Percentiles rank a stretch among this genome's conserved stretches.
Conservation (phyloP, 1,140 invertebrate species). For the Sycophila sp. region DNA sequence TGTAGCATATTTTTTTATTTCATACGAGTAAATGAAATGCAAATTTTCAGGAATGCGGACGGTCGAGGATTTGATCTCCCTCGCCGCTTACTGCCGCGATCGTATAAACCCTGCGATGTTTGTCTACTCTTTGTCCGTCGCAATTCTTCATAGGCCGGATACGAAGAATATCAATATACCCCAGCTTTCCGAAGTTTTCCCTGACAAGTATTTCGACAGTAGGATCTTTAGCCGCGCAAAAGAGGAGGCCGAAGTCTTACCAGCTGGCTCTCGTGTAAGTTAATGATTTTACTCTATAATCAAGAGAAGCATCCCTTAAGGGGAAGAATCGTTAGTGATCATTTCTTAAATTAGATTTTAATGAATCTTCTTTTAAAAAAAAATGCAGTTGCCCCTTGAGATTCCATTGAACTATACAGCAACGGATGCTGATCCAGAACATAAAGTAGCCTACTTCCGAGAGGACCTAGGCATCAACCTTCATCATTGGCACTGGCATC, state of each 20-base stretch:
- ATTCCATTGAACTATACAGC: conserved; percentile 81
- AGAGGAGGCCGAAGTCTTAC: conserved; percentile 73
- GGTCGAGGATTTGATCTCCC: conserved; percentile 76
- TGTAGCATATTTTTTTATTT: not conserved
- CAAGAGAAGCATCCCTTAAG: too few species aligned
- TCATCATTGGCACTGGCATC: conserved; percentile 88
- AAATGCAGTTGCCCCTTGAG: conserved; percentile 56
- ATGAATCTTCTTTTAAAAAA: not conserved
- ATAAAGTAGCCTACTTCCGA: conserved; percentile 73
- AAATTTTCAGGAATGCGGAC: conserved; percentile 71
- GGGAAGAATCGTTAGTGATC: not conserved
- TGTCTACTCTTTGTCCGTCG: conserved; percentile 81
- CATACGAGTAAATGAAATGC: too few species aligned
- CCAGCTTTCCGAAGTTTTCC: conserved; percentile 77
- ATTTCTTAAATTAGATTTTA: not conserved
- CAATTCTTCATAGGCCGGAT: conserved; percentile 78
- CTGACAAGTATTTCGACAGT: conserved; percentile 81
- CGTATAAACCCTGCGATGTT: conserved; percentile 81
- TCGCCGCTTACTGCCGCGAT: conserved; percentile 77
- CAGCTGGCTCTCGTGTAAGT: conserved; percentile 70
- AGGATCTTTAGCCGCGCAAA: conserved; percentile 74
- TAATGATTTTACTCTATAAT: not conserved
- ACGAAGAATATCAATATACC: conserved; percentile 78
- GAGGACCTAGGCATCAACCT: conserved; percentile 72
- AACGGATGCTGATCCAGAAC: conserved; percentile 77